These are phyloP conservation scores for Semibalanus balanoides DNA, from an alignment of 1,140 invertebrate species.

Conservation along the genomic window DNA sequence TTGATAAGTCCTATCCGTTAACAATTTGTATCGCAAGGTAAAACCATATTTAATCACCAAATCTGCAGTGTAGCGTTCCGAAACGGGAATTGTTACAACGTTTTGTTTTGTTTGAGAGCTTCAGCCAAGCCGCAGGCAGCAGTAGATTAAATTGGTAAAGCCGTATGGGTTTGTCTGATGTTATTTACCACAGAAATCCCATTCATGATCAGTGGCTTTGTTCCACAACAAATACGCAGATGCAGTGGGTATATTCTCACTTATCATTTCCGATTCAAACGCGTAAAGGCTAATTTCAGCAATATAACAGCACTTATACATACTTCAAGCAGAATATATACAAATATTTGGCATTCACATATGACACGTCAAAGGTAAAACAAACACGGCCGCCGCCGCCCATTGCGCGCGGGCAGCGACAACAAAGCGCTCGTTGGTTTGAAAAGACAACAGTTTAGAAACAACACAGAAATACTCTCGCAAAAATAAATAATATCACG, in stretches of 20 bases:
- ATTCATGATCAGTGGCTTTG: too few relatives aligned
- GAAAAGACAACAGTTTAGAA: background rate
- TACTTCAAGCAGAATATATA: background rate
- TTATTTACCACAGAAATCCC: too few relatives aligned
- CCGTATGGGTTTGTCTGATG: too few relatives aligned
- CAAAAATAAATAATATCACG: background rate
- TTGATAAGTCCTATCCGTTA: too few relatives aligned
- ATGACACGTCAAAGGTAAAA: background rate
- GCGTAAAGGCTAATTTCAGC: background rate
- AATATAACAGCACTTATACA: background rate
- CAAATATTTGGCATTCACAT: conserved; percentile 1
- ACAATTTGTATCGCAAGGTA: too few relatives aligned
- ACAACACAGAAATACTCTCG: background rate
- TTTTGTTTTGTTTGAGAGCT: too few relatives aligned
- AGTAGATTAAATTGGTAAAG: too few relatives aligned
- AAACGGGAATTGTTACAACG: too few relatives aligned
- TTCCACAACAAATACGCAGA: background rate
- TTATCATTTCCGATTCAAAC: background rate
- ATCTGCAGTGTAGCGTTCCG: too few relatives aligned
- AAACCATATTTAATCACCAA: too few relatives aligned
- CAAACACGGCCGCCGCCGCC: background rate
- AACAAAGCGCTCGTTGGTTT: background rate
- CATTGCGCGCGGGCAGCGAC: too few relatives aligned
- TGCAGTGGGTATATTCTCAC: background rate
- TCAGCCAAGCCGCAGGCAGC: too few relatives aligned